Percentiles rank a stretch among this genome's conserved stretches.
phyloP scores from a whole-genome alignment of 1,140 invertebrate species.

The Drosophila sucinea region DNA sequence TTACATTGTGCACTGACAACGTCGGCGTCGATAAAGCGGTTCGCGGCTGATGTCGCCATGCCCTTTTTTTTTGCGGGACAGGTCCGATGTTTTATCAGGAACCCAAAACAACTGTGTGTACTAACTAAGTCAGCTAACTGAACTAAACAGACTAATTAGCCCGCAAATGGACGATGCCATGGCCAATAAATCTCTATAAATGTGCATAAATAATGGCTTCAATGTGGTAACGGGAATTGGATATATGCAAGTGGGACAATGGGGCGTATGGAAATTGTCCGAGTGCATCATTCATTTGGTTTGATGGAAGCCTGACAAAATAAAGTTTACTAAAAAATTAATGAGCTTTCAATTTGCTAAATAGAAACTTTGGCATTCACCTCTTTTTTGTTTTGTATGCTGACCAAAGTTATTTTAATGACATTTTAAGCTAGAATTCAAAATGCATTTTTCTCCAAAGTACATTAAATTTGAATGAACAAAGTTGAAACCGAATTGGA shows the following conservation, averaged over 20 bases:
- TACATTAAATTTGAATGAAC: no score
- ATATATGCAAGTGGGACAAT: slow-evolving; percentile 10
- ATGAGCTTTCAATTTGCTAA: slow-evolving; percentile 1
- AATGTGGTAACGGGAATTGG: slow-evolving; percentile 10
- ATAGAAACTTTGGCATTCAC: neutral
- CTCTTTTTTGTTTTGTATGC: no score
- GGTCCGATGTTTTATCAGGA: slow-evolving; percentile 25
- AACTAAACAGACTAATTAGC: slow-evolving; percentile 54
- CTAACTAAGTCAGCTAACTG: neutral
- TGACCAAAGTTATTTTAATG: no score
- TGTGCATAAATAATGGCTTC: slow-evolving; percentile 31
- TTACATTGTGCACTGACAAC: slow-evolving; percentile 39
- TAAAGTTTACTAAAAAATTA: neutral
- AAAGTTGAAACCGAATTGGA: no score
- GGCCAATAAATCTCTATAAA: slow-evolving; percentile 12
- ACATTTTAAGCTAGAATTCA: no score
- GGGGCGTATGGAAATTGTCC: slow-evolving; percentile 4
- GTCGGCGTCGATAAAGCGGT: slow-evolving; percentile 44
- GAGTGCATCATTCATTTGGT: neutral
- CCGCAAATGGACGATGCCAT: slow-evolving; percentile 35
- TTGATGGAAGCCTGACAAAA: neutral
- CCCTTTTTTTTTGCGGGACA: neutral
- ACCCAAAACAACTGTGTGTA: slow-evolving; percentile 23
- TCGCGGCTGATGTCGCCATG: slow-evolving; percentile 20
- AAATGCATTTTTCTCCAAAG: no score